phyloP scores from a whole-genome alignment of 2,888 invertebrate species.

The Scaeva pyrastri region DNA sequence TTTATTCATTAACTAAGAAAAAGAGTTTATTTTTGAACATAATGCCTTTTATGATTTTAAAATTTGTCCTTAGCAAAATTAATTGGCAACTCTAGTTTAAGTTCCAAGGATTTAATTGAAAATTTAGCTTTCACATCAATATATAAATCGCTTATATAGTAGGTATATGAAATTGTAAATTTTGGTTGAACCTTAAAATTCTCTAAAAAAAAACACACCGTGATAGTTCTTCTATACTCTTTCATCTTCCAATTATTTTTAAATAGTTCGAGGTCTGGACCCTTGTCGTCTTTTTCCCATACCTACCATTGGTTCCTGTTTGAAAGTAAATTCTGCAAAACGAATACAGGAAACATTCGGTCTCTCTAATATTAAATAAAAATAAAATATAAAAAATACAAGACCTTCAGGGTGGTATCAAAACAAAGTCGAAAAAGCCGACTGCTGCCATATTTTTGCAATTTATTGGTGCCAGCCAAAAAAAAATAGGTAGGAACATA shows the following conservation, averaged over 20 bases:
- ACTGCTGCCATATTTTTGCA: slow-evolving; percentile 65
- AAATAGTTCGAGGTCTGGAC: slow-evolving; percentile 53
- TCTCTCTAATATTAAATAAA: slow-evolving; percentile 33
- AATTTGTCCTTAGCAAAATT: too few species aligned
- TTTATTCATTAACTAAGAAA: too few species aligned
- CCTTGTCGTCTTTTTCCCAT: not conserved
- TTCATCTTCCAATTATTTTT: slow-evolving; percentile 60
- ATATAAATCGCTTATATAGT: too few species aligned
- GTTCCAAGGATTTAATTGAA: too few species aligned
- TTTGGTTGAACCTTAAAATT: too few species aligned
- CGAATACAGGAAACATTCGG: slow-evolving; percentile 45
- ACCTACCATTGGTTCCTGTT: not conserved
- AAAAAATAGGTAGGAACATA: not conserved
- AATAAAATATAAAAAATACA: slow-evolving; percentile 6
- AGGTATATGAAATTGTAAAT: too few species aligned
- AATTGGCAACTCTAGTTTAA: too few species aligned
- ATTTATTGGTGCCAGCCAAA: slow-evolving; percentile 55
- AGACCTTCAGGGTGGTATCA: slow-evolving; percentile 56
- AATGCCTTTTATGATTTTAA: too few species aligned
- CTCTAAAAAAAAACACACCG: too few species aligned
- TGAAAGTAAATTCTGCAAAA: not conserved
- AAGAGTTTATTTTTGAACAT: too few species aligned
- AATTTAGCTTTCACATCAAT: too few species aligned
- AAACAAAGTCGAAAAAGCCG: slow-evolving; percentile 24
- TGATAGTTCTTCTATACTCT: not conserved